Evolutionary conservation across 2,113 vertebrate species (phyloP), one percentile per base, ranked within the genome.

Genomic region (Procavia capensis): DNA sequence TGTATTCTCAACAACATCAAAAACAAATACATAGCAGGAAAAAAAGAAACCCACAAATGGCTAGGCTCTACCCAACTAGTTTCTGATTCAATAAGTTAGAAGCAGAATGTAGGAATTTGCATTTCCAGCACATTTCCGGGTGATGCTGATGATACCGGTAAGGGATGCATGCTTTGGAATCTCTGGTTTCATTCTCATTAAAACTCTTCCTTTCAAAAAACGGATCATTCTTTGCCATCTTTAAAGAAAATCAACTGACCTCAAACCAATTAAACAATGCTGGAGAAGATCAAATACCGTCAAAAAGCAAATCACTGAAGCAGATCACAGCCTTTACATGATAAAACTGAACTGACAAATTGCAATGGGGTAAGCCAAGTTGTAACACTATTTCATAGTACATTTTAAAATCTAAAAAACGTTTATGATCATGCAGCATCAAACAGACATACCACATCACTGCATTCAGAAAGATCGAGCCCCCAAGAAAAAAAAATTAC

Each of bases 321-420:
- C 24, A 74, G 43, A 94, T 57, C 29, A 66, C 20, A 3, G 64
- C 27, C 94, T 43, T 80, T 80, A 27, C 10, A 45, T 39, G n/a
- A 95, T 22, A 92, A 95, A 90, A 95, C 6, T 8, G 78, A 96
- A 88, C 66, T 25, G 24, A 89, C 64, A 88, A 96, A 95, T 5
- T 87, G 9, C 57, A 84, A 86, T 31, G 25, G 20, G 47, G 78
- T 78, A 20, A 88, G 36, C 29, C 78, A 95, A 94, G 36, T 41
- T 88, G 3, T 78, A 84, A 84, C 19, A 70, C 63, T 81, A 88
- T 54, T 87, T 41, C 74, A 68, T 8, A 34, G 25, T 27, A 1
- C 75, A 90, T 81, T 82, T 93, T 59, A 93, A 95, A 95, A 93
- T 90, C 85, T 93, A 95, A 80, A 95, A 79, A 88, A 64, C 61